Evolutionary conservation across 2,888 invertebrate genomes (phyloP).

Genomic region (Trachelus stipa): DNA sequence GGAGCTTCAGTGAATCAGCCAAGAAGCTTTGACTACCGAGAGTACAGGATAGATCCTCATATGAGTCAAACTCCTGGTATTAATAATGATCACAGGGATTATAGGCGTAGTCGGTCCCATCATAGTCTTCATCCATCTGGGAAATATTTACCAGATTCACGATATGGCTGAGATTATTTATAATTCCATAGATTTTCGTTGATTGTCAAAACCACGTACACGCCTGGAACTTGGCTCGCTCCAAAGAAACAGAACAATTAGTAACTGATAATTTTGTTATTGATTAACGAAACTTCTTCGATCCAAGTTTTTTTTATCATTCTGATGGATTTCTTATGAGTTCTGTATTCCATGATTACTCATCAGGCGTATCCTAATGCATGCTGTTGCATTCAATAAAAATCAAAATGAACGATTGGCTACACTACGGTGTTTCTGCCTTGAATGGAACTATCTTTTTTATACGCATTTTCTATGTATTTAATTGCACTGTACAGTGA

Average conservation of each 20-base stretch:
- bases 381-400: background rate
- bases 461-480: background rate
- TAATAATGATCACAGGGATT: conserved; percentile 39
- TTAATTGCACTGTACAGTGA: conserved; percentile 4
- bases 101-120: conserved; percentile 69
- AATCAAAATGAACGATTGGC: background rate
- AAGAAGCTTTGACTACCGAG: background rate
- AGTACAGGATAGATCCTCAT: conserved; percentile 1
- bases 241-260: background rate
- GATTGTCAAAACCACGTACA: background rate
- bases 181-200: background rate
- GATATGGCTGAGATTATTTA: conserved; percentile 18
- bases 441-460: background rate
- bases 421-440: background rate
- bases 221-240: background rate
- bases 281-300: background rate
- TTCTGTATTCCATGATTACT: background rate
- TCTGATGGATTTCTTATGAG: background rate
- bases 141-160: conserved; percentile 28
- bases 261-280: background rate
- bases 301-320: background rate
- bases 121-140: conserved; percentile 73
- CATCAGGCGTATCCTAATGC: background rate
- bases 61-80: background rate
- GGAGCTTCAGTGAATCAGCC: conserved; percentile 37